Base-by-base conservation (phyloP, 1,140 invertebrate species). In the Coboldia fuscipes region DNA sequence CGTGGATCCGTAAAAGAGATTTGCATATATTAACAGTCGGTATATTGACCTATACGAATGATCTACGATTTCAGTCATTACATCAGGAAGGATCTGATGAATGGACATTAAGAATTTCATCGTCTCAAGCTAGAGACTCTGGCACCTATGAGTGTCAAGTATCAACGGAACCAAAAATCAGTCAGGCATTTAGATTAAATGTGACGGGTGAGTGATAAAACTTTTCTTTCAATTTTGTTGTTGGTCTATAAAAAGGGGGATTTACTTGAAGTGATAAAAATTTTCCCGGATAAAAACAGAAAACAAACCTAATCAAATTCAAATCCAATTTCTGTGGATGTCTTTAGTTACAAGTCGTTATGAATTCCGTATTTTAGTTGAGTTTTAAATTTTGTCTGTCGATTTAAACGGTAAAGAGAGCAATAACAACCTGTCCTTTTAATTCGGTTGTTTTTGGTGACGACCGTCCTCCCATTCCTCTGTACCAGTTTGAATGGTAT, bases 81-180 rank as follows among this genome's bases (percentile, higher is more conserved):
- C 82, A 86, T 50, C 71, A 74, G 9, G 79, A 85, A 45, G 75
- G 75, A 28, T 78, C 75, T 3, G 79, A 86, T 46, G 79, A 84
- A 50, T 88, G 83, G 83, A 79, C 80, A 17, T 53, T 88, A 28
- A 73, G 80, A 45, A 70, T 86, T 22, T 72, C 71, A 13, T 81
- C 79, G 12, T 73, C 80, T 9, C 79, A 83, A 47, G 68, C 73
- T 0, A 58, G 76, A 14, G 82, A 86, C 56, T 65, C 63, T 3
- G 69, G 68, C 24, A 65, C 69, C 3, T 86, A 84, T 45, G 81
- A 85, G 46, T 86, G 81, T 50, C 81, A 86, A 61, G 79, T 85
- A 8, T 82, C 77, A 40, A 83, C 79, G 0, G 79, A 84, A 48
- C 80, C 81, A 8, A 83, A 83, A 55, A 82, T 83, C 44, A 81